Evolutionary conservation across 2,797 vertebrate genomes (phyloP), one percentile per base, ranked within the genome.

Genomic region (Thunnus albacares): DNA sequence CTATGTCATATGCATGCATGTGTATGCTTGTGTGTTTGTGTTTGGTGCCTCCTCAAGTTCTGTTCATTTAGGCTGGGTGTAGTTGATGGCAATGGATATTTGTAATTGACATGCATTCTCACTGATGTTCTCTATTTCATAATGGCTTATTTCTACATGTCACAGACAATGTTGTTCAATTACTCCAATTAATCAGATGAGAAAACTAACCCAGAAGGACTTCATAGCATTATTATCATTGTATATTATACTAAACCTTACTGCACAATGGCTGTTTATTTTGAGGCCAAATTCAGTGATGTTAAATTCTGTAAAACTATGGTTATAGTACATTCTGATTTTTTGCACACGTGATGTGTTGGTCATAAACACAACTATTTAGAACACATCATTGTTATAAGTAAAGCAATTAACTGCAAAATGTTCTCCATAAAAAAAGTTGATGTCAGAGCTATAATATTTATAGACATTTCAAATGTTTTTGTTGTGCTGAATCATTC

Each of bases 401-500:
- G 18, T 18, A 51, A 51, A 51, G 47, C 47, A 51, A 51, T 51
- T 68, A 35, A 24, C 13, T 49, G 15, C 51, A 64, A 57, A 56
- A 53, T 49, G 60, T 38, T 65, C 38, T 59, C 33, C 43, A 41
- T 12, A 38, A 49, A 69, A 38, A 4, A 17, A 35, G 5, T 26
- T 20, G 17, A 57, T 9, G 38, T 57, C n/a, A 1, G 38, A 77
- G 0, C 52, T 33, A 15, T 26, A 61, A 33, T 18, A 30, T 66
- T 30, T 41, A 20, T 38, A 11, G 3, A 62, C n/a, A 33, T 33
- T 22, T 0, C 18, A 8, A 15, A n/a, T 67, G 2, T 24, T 45
- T 47, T 18, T 58, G 26, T 33, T 49, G 26, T 45, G 45, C 20
- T 45, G n/a, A 55, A 55, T 79, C 28, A 57, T 58, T 71, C 15